Conservation (phyloP, 2,113 vertebrate genomes). For the Elachura formosa region DNA sequence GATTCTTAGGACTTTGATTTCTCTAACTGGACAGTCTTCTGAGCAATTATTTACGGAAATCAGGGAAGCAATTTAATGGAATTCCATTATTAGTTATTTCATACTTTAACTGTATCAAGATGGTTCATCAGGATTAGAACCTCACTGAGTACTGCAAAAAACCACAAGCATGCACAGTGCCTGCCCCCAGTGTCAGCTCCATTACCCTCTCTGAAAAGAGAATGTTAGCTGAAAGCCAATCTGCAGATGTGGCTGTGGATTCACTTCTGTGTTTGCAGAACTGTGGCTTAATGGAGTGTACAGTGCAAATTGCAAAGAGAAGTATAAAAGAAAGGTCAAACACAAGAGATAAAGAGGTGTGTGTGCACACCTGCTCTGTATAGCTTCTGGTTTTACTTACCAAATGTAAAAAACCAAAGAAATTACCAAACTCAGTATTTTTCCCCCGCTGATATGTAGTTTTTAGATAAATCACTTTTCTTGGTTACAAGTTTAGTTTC, state of each 20-base stretch:
- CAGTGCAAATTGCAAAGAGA: not conserved
- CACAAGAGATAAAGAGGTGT: not conserved
- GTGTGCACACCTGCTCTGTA: not conserved
- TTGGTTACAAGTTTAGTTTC: not conserved
- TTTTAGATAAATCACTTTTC: not conserved
- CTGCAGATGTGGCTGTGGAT: not conserved
- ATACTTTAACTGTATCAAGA: not conserved
- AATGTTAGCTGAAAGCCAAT: not conserved
- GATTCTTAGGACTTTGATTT: not conserved
- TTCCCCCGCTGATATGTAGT: not conserved
- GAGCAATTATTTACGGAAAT: not conserved
- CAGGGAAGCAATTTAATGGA: not conserved
- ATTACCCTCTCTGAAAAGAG: not conserved
- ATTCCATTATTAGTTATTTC: slow-evolving; percentile 34
- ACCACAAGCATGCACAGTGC: not conserved
- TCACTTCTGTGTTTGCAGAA: not conserved
- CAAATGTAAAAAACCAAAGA: not conserved
- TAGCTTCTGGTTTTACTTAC: not conserved
- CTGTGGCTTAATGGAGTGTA: not conserved
- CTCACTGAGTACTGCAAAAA: not conserved
- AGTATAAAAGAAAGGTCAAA: not conserved
- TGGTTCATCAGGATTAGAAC: slow-evolving; percentile 22
- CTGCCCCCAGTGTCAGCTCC: not conserved
- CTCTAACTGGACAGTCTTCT: not conserved
- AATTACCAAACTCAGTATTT: not conserved